A percentile compares a stretch with the other conserved stretches of the same genome.
Conservation (phyloP, 1,140 invertebrate genomes). For the Drosophila pruinosa region DNA sequence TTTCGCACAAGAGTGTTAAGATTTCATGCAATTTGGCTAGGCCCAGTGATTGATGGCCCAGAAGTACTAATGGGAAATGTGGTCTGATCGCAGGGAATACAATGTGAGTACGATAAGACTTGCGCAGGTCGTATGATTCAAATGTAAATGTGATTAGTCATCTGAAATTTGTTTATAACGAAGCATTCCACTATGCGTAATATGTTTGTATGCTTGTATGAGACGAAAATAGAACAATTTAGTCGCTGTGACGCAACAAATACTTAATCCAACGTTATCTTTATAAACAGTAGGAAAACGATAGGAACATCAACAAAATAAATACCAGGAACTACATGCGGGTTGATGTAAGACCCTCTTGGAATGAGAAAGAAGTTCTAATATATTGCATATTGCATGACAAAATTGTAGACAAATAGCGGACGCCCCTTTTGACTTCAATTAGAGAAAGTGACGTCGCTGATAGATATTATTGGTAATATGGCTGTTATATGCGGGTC, state of each 20-base stretch:
- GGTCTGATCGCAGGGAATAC: background rate
- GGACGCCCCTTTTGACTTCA: background rate
- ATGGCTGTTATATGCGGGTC: constrained; percentile 25
- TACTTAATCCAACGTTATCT: constrained; percentile 23
- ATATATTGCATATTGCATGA: background rate
- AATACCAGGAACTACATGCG: background rate
- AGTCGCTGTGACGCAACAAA: constrained; percentile 26
- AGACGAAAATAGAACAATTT: constrained; percentile 9
- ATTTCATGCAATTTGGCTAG: constrained; percentile 13
- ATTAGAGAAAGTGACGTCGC: constrained; percentile 33
- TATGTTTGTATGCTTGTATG: background rate
- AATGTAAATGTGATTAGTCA: constrained; percentile 29
- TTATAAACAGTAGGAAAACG: constrained; percentile 6
- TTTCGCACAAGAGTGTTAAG: constrained; percentile 39
- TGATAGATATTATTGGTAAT: constrained; percentile 2
- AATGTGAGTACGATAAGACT: background rate
- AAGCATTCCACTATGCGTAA: background rate
- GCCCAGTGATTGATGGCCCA: constrained; percentile 4
- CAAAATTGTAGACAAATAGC: too few species aligned
- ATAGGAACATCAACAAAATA: background rate
- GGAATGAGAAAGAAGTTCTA: background rate
- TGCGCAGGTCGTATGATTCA: constrained; percentile 21
- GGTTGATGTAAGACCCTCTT: background rate
- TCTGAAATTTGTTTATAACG: background rate
- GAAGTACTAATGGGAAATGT: constrained; percentile 1